These are phyloP conservation scores for Notodonta ziczac DNA, from an alignment of 2,888 invertebrate genomes.

Conservation along the genomic window DNA sequence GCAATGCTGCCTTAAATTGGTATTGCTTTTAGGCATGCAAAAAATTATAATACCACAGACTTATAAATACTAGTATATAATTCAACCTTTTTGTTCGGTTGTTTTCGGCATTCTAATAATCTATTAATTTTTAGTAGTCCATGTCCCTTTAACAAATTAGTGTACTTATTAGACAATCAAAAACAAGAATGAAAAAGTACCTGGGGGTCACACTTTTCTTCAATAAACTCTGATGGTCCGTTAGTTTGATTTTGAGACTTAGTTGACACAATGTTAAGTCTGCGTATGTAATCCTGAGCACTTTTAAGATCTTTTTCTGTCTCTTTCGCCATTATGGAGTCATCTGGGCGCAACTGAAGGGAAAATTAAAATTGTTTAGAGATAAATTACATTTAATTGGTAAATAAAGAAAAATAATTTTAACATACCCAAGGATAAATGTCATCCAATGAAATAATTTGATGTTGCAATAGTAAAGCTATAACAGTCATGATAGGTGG, in stretches of 20 bases:
- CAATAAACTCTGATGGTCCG: conserved; percentile 85
- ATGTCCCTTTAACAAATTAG: too few species aligned
- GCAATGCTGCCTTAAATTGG: too few species aligned
- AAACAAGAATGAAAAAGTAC: conserved; percentile 41
- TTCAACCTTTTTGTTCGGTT: too few species aligned
- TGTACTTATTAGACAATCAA: too few species aligned
- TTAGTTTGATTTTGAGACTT: conserved; percentile 90
- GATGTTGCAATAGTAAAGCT: conserved; percentile 94
- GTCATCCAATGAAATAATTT: conserved; percentile 93
- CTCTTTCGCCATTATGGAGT: conserved; percentile 90
- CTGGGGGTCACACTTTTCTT: conserved; percentile 88
- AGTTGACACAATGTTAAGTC: conserved; percentile 92
- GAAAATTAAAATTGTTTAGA: neutral
- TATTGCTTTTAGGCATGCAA: too few species aligned
- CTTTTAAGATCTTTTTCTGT: conserved; percentile 93
- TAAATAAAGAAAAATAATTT: neutral
- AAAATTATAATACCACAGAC: too few species aligned
- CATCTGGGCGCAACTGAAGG: conserved; percentile 93
- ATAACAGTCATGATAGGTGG: conserved; percentile 94
- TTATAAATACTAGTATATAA: too few species aligned
- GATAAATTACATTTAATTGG: too few species aligned
- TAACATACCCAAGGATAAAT: conserved; percentile 94
- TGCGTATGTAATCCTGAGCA: conserved; percentile 94
- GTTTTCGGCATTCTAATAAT: too few species aligned
- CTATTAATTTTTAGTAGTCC: too few species aligned